Conservation (phyloP, 2,797 vertebrate species). For the Myotis vivesi region DNA sequence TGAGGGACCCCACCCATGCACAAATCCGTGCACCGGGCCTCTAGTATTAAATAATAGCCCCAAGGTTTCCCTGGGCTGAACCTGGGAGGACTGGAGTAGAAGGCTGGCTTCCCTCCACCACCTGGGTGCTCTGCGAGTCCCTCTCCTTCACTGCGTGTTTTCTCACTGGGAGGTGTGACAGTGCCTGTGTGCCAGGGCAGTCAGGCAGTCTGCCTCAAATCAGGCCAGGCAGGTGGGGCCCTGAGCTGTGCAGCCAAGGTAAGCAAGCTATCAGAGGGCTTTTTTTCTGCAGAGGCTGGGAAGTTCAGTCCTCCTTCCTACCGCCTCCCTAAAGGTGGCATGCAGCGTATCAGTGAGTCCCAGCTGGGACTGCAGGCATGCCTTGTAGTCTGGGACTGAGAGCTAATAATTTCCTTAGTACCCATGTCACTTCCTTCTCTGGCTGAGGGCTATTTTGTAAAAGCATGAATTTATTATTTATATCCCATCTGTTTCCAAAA, state of each 20-base stretch:
- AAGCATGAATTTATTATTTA: conserved; percentile 52
- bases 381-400: neutral
- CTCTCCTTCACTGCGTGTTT: neutral
- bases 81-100: neutral
- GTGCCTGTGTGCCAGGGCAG: conserved; percentile 4
- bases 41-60: neutral
- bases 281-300: neutral
- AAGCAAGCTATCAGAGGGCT: conserved; percentile 5
- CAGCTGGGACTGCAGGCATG: neutral
- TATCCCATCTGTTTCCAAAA: conserved; percentile 35
- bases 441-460: conserved; percentile 6
- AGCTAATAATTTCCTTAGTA: neutral
- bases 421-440: conserved; percentile 18
- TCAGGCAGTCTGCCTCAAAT: conserved; percentile 12
- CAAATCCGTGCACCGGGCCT: no score
- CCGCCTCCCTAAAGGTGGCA: neutral
- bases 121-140: neutral
- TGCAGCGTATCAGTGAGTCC: neutral
- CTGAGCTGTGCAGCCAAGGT: neutral
- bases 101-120: neutral
- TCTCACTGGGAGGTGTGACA: neutral
- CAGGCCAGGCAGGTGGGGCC: conserved; percentile 41
- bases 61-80: neutral
- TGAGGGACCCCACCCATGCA: no score
- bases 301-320: neutral